Conservation (phyloP, 1,140 invertebrate species). For the Frieseomelitta varia region DNA sequence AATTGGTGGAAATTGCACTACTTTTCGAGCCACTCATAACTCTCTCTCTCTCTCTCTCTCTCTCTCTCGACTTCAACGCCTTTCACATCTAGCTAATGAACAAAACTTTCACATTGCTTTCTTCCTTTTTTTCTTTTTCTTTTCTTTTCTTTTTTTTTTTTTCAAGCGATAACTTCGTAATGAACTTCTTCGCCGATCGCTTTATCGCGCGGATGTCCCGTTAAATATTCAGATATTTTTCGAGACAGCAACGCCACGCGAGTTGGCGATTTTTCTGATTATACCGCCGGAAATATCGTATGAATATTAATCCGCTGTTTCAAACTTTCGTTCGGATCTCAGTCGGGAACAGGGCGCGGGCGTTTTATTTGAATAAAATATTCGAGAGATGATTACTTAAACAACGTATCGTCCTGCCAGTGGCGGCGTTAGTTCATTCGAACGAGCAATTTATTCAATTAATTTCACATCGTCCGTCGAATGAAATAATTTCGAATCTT, state of each 20-base stretch:
- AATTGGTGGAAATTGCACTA: constrained; percentile 55
- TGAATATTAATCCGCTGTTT: not conserved
- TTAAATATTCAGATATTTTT: constrained; percentile 1
- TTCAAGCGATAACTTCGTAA: constrained; percentile 70
- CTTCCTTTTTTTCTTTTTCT: too few relatives aligned
- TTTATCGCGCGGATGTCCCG: constrained; percentile 58
- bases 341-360: too few relatives aligned
- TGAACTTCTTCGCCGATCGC: constrained; percentile 70
- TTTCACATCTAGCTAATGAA: constrained; percentile 63
- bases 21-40: constrained; percentile 45
- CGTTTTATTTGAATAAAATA: too few relatives aligned
- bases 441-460: too few relatives aligned
- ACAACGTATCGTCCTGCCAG: too few relatives aligned
- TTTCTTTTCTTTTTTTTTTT: not conserved
- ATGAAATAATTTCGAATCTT: too few relatives aligned
- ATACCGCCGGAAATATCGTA: not conserved
- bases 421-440: too few relatives aligned
- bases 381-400: too few relatives aligned
- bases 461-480: too few relatives aligned
- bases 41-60: constrained; percentile 10
- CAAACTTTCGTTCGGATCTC: too few relatives aligned
- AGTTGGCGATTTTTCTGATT: not conserved
- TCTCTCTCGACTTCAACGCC: constrained; percentile 29
- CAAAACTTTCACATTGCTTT: constrained; percentile 68
- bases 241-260: too few relatives aligned